phyloP scores from a whole-genome alignment of 2,797 vertebrate species.

The Eulemur coronatus region DNA sequence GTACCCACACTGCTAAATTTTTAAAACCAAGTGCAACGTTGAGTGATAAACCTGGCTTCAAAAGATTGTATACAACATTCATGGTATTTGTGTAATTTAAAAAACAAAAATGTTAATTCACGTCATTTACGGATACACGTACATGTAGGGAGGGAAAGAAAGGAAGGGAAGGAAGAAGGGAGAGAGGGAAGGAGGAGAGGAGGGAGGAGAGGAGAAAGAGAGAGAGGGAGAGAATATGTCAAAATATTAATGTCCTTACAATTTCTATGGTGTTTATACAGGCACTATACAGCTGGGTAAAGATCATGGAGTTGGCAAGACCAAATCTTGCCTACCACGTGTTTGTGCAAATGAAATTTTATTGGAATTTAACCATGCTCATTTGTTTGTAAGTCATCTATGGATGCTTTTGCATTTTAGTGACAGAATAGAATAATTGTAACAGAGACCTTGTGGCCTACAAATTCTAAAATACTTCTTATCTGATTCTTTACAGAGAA shows the following conservation, averaged over 20 bases:
- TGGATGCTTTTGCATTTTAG: background rate
- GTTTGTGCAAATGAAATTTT: background rate
- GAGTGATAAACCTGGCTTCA: background rate
- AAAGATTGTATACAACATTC: background rate
- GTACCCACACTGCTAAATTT: background rate
- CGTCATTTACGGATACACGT: background rate
- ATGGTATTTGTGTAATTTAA: background rate
- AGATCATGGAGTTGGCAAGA: background rate
- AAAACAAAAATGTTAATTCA: background rate
- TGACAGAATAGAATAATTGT: background rate
- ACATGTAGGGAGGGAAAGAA: background rate
- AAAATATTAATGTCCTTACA: background rate
- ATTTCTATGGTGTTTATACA: background rate
- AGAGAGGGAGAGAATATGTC: background rate
- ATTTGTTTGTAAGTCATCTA: background rate
- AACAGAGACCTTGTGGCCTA: background rate
- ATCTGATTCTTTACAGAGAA: background rate
- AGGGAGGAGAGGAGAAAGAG: background rate
- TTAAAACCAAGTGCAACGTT: background rate
- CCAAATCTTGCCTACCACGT: background rate
- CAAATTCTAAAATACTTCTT: background rate
- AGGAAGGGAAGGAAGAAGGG: background rate
- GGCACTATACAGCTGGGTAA: background rate
- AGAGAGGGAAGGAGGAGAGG: background rate
- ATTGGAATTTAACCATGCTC: background rate